Conservation (phyloP, 2,797 vertebrate genomes). For the Simalia tracyae region DNA sequence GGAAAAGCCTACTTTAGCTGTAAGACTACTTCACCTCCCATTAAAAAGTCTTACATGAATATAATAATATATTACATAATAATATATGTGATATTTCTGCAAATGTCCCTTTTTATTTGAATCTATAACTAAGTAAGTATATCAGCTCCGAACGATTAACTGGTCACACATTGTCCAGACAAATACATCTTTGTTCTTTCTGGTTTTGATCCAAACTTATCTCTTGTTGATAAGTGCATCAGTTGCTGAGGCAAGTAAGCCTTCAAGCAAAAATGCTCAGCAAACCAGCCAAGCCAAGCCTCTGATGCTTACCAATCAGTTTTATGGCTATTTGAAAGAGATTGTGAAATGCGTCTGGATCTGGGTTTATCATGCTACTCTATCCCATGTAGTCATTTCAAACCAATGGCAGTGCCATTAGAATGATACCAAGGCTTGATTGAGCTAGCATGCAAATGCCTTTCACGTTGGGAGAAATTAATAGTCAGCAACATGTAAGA, state of each 20-base stretch:
- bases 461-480: neutral
- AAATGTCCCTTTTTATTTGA: neutral
- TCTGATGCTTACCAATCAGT: neutral
- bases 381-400: neutral
- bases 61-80: neutral
- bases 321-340: neutral
- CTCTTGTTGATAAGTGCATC: neutral
- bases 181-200: neutral
- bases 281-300: neutral
- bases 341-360: neutral
- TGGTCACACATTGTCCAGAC: neutral
- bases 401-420: neutral
- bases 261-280: neutral
- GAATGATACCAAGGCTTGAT: neutral
- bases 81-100: neutral
- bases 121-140: neutral
- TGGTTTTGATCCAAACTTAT: neutral
- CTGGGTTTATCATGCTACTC: neutral
- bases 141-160: neutral
- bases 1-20: slow-evolving; percentile 9
- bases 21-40: neutral
- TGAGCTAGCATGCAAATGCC: neutral
- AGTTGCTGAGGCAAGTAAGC: neutral
- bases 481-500: neutral
- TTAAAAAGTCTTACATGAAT: neutral